These are phyloP conservation scores for Tetheella fluctuosa DNA, from an alignment of 2,888 invertebrate genomes.

Conservation along the genomic window DNA sequence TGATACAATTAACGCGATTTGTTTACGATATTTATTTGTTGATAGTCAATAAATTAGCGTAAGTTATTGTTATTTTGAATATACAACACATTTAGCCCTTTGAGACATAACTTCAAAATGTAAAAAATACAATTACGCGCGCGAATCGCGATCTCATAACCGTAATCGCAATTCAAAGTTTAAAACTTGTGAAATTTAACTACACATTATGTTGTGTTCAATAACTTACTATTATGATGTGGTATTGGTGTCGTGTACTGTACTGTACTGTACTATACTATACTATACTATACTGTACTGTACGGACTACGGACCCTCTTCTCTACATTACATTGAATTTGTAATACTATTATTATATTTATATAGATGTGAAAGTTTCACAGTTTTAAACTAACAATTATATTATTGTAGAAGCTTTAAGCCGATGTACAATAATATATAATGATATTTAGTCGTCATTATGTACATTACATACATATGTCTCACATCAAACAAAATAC, in stretches of 20 bases:
- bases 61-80: neutral
- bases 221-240: neutral
- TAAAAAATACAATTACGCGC: neutral
- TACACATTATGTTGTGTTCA: neutral
- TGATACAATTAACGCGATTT: neutral
- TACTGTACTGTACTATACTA: no score
- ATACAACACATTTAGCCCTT: neutral
- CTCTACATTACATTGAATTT: neutral
- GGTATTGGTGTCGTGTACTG: no score
- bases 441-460: slow-evolving; percentile 2
- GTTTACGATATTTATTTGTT: neutral
- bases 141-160: neutral
- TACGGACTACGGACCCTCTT: neutral
- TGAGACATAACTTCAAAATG: neutral
- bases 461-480: neutral
- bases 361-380: neutral
- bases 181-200: slow-evolving; percentile 4
- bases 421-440: neutral
- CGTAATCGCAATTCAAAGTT: slow-evolving; percentile 20
- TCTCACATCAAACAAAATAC: neutral
- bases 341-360: slow-evolving; percentile 2
- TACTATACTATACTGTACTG: no score
- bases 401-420: neutral
- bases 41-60: neutral
- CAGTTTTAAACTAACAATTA: neutral